Base-by-base conservation (phyloP, 1,140 invertebrate species). In the Ips typographus region DNA sequence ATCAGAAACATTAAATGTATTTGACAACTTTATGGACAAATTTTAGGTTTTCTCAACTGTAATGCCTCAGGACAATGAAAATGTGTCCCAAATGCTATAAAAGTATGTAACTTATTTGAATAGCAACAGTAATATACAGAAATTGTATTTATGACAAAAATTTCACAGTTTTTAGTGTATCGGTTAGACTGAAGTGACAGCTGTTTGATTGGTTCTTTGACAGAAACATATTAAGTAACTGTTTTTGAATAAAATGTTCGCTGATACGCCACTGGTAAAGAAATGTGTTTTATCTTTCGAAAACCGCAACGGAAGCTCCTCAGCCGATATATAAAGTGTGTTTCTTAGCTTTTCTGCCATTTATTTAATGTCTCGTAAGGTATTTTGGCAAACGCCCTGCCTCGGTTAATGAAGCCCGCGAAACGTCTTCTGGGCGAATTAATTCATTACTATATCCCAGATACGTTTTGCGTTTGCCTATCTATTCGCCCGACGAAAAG, bases 351-450 rank as follows among this genome's bases (percentile, higher is more conserved):
- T 65, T 66, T 71, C 62, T 60, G 69, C 56, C 62, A 71, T 65
- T 66, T 66, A 71, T 65, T 65, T 65, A 71, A 71, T 65, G 64
- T 71, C 62, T 65, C 53, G 61, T 60, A 65, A 71, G 69, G 64
- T 71, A 69, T 69, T 69, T 69, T 69, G 55, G 44, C 52, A 44
- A 68, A 68, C 64, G 66, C 67, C 67, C 59, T 51, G 59, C 43
- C 55, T 36, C 39, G 57, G 41, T 65, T 71, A 61, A 66, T 71
- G 64, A 66, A 71, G 69, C 64, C 43, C 8, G 61, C 44, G 61
- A 47, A 43, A 59, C 62, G 37, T 53, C 53, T 41, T 60, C 63
- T 57, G 55, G 43, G 61, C 63, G 52, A 71, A 71, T 71, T 71
- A 71, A 71, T 66, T 66, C 69, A 71, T 65, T 66, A 66, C 64